Base-by-base conservation (phyloP, 2,113 vertebrate genomes). In the Semnopithecus entellus region DNA sequence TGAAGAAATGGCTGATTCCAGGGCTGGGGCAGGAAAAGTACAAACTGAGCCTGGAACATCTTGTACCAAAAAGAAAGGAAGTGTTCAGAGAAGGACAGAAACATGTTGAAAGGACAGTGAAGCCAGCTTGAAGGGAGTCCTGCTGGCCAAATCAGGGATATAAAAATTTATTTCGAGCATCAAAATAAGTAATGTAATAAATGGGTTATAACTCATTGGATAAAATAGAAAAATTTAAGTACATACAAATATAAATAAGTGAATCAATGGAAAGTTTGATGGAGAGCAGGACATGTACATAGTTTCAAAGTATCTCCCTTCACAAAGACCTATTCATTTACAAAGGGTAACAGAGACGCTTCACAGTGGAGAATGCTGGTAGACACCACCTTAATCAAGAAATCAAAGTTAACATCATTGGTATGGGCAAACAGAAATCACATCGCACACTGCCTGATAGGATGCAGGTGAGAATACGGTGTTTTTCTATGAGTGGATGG, bases 141-240 rank as follows among this genome's bases (percentile, higher is more conserved):
- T 57, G 12, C 68, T 68, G 45, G 38, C 57, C 84, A 76, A 88
- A 75, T 75, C 66, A 92, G 64, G n/a, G 32, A 91, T 66, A 55
- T 52, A 6, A 6, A 86, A 61, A 30, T 85, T 25, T 25, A 89
- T 35, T 83, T 14, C 35, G 6, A 90, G 30, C 45, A 90, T 61
- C 80, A 59, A 40, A 91, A 22, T 72, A 88, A 66, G 48, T 48
- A 64, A 25, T 57, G 6, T 92, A 88, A 92, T 40, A 88, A 90
- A n/a, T 38, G 11, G 76, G 40, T 91, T 91, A 73, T n/a, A 70
- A 75, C 27, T 35, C 6, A 82, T 7, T 82, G 55, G 17, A 18
- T 27, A 48, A 87, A 91, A 68, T 0, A 94, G 55, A 20, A 66
- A 96, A 91, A 87, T 1, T 27, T 13, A 79, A 57, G 40, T 25